Evolutionary conservation across 2,888 invertebrate species (phyloP).

Genomic region (Heliconius charithonia): DNA sequence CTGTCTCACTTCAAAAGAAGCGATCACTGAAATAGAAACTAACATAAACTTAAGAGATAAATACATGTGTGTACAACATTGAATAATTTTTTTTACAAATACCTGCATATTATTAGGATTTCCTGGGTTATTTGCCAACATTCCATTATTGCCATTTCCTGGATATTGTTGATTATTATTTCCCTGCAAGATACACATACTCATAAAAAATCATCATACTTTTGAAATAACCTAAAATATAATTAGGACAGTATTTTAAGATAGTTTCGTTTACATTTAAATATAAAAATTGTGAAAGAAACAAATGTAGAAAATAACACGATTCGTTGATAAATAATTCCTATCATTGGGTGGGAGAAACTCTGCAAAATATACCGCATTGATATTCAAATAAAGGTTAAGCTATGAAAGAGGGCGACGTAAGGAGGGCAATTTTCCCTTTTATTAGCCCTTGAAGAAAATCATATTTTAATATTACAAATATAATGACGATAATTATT

Average conservation of each 20-base stretch:
- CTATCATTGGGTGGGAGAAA: not conserved
- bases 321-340: conserved; percentile 20
- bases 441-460: conserved; percentile 6
- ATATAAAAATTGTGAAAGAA: not conserved
- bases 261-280: conserved; percentile 13
- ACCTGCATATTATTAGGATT: conserved; percentile 17
- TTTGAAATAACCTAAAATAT: not conserved
- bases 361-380: conserved; percentile 25
- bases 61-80: not conserved
- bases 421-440: conserved; percentile 1
- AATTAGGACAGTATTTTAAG: not conserved
- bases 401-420: conserved; percentile 5
- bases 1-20: not conserved
- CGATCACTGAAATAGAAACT: not conserved
- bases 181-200: conserved; percentile 1
- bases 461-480: conserved; percentile 2
- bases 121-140: not conserved
- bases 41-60: not conserved
- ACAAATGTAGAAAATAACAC: not conserved
- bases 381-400: conserved; percentile 28
- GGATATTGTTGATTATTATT: conserved; percentile 14
- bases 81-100: not conserved
- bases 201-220: not conserved
- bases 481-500: not conserved
- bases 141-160: conserved; percentile 15